phyloP scores from a whole-genome alignment of 2,888 invertebrate genomes.

The Callosobruchus maculatus region DNA sequence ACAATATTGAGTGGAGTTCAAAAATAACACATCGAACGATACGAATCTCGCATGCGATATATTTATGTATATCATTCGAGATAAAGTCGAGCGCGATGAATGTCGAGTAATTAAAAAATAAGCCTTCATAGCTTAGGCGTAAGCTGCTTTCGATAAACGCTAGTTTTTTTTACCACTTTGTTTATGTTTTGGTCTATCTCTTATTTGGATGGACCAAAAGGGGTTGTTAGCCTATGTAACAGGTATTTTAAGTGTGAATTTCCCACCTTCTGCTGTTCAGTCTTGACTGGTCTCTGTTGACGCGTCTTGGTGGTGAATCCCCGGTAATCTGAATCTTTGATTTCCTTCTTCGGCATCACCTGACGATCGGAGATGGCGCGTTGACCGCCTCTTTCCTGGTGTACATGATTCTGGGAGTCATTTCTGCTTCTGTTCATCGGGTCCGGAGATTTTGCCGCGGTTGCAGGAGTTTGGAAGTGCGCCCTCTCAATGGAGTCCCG shows the following conservation, averaged over 20 bases:
- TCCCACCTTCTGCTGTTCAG: conserved; percentile 28
- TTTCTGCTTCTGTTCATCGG: conserved; percentile 4
- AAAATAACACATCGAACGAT: too few relatives aligned
- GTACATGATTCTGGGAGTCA: background rate
- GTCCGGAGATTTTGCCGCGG: background rate
- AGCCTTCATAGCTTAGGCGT: too few relatives aligned
- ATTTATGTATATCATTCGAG: too few relatives aligned
- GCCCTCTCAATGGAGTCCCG: background rate
- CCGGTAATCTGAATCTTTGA: conserved; percentile 43
- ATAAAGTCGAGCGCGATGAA: too few relatives aligned
- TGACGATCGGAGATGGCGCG: conserved; percentile 21
- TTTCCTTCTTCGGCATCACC: conserved; percentile 39
- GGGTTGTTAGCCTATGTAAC: too few relatives aligned
- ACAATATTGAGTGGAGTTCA: too few relatives aligned
- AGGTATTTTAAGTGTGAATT: background rate
- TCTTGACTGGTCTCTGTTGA: conserved; percentile 34
- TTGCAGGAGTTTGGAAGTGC: background rate
- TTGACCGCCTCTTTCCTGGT: conserved; percentile 3
- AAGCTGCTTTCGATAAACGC: too few relatives aligned
- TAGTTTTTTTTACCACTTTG: too few relatives aligned
- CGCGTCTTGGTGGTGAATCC: conserved; percentile 45
- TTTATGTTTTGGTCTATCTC: too few relatives aligned
- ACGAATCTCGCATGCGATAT: too few relatives aligned
- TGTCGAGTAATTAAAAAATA: too few relatives aligned
- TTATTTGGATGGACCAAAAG: too few relatives aligned